Conservation (phyloP, 2,888 invertebrate species). For the Julus scanicus region DNA sequence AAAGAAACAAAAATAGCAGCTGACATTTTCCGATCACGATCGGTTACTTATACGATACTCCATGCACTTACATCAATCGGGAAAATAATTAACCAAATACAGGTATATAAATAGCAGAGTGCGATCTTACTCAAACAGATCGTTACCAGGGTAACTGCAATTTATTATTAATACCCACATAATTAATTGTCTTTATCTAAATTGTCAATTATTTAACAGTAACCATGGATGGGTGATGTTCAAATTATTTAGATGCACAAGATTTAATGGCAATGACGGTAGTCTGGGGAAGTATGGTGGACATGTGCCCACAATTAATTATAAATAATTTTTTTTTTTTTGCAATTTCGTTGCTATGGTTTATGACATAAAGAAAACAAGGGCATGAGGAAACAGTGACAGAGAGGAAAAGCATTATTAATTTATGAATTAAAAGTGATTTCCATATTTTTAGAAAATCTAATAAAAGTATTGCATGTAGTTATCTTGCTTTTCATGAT, state of each 20-base stretch:
- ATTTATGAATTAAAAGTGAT: not conserved
- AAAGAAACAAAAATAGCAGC: not conserved
- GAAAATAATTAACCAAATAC: not conserved
- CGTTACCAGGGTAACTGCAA: conserved; percentile 8
- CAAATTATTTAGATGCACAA: not conserved
- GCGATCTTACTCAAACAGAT: conserved; percentile 8
- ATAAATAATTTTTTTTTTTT: not conserved
- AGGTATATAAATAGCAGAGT: not conserved
- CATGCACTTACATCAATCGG: not conserved
- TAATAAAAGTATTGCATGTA: too few species aligned
- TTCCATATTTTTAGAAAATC: too few species aligned
- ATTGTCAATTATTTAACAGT: not conserved
- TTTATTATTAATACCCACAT: not conserved
- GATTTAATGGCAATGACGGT: not conserved
- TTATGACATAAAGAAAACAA: not conserved
- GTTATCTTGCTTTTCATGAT: too few species aligned
- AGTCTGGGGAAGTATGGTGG: not conserved
- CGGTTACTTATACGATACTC: not conserved
- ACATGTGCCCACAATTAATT: not conserved
- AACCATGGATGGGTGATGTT: conserved; percentile 22
- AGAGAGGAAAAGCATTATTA: not conserved
- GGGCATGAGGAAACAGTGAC: not conserved
- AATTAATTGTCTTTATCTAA: conserved; percentile 34
- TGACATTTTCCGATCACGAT: not conserved
- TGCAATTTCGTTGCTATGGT: not conserved